phyloP scores from a whole-genome alignment of 23 tunicate species.

The Phallusia fumigata region DNA sequence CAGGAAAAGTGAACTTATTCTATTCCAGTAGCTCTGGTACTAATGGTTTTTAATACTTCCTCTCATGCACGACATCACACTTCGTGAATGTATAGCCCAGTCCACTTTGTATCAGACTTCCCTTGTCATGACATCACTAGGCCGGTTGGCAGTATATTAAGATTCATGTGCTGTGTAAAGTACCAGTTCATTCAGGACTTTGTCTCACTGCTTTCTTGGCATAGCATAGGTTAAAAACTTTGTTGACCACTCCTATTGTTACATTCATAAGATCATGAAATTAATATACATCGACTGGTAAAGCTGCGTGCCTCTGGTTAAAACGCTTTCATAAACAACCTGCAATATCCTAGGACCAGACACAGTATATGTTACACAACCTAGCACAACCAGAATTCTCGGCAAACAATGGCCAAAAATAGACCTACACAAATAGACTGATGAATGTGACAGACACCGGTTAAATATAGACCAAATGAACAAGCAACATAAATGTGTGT shows the following conservation, averaged over 20 bases:
- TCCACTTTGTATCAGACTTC: constrained; percentile 1
- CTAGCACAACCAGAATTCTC: neutral
- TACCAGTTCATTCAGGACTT: too few relatives aligned
- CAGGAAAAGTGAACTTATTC: neutral
- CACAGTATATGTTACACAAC: too few relatives aligned
- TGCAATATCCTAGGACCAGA: too few relatives aligned
- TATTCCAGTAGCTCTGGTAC: neutral
- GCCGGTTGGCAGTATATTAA: too few relatives aligned
- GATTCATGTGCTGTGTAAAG: too few relatives aligned
- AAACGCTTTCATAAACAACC: too few relatives aligned
- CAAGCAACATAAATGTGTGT: neutral
- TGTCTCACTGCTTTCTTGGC: too few relatives aligned
- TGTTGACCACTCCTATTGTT: too few relatives aligned
- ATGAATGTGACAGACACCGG: neutral
- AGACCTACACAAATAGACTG: neutral
- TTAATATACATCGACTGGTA: too few relatives aligned
- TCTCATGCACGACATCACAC: neutral
- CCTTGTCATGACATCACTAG: neutral
- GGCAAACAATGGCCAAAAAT: constrained; percentile 2
- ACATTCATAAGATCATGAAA: too few relatives aligned
- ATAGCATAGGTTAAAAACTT: too few relatives aligned
- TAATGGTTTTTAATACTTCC: neutral
- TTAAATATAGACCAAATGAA: neutral
- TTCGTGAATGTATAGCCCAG: neutral
- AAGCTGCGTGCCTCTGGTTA: too few relatives aligned